Evolutionary conservation across 2,113 vertebrate species (phyloP), one percentile per base, ranked within the genome.

Genomic region (Leptodactylus fuscus): DNA sequence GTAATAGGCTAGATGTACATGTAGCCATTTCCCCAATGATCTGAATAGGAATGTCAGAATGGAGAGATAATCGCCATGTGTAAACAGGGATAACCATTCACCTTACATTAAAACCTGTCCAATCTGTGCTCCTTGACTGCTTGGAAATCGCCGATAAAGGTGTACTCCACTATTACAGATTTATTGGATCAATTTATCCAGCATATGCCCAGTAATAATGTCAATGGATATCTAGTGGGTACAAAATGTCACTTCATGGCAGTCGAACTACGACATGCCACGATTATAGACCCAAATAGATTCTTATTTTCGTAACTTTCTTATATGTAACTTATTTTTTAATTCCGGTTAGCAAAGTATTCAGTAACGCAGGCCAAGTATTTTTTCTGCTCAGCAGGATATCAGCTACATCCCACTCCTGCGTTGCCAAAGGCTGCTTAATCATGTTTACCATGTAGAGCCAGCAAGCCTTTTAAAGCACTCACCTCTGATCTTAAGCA

Each of bases 401-500:
- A 80, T 29, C 41, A 76, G 69, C 41, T 85, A 22, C 12, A 51
- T 65, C 74, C 83, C 53, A 18, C 24, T 46, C 34, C 24, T 16
- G 34, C 55, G 12, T 55, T 85, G 32, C 60, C 71, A 85, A 79
- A 41, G 36, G 58, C 60, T 71, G 22, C 34, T 44, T 71, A 71
- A 79, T 79, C 49, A 44, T 80, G 76, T 70, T 83, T 69, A 65
- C 60, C 12, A 29, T 78, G 60, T 18, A 79, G 12, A 51, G 38
- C 58, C 74, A 85, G 74, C 41, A 53, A 69, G 74, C 58, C 49
- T 67, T 79, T 53, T 53, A 53, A 53, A 69, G 44, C 34, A 20
- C 34, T 70, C 62, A 46, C 75, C 75, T 85, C 62, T 80, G 83
- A 85, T 85, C 36, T 58, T 53, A 71, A 71, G 58, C 75, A 85